Evolutionary conservation across 2,113 vertebrate species (phyloP), one percentile per base, ranked within the genome.

Genomic region (Marmota monax): DNA sequence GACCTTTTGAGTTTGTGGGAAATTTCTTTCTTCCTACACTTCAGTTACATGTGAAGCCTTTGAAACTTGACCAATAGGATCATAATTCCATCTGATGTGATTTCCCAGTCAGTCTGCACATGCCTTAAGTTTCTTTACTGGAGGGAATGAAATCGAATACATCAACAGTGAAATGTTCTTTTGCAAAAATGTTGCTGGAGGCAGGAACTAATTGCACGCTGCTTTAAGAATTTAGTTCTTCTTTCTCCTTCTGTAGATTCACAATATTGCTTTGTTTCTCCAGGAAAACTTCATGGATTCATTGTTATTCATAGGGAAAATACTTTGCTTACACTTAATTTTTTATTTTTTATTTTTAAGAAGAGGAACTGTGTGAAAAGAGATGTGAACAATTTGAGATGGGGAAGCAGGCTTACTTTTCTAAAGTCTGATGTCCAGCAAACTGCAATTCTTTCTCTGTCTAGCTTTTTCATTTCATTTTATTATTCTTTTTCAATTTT

Each of bases 1-100:
- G 88, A 88, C 32, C 42, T 85, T 94, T 92, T 23, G 80, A 70
- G 42, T 94, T 82, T 74, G 87, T 93, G 96, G 82, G 84, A 95
- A 53, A 32, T 80, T 83, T n/a, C 39, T 73, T 72, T 77, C 61
- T 73, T 63, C 10, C 80, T 61, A 16, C 13, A 32, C 61, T 45
- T 92, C 20, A 27, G 61, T 84, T 85, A 63, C 56, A 27, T 10
- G 17, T 7, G 48, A 83, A 72, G 69, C 84, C 85, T 96, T 95
- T 97, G 95, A 96, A 97, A 79, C 67, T 56, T 74, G 95, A 96
- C 84, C 73, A 39, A 23, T 58, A 27, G 84, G 92, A 74, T 74
- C 72, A 5, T 39, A 82, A 77, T 80, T 87, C 61, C 80, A 5
- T 37, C 42, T 8, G 67, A 76, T 27, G 51, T 25, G 53, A 87